Evolutionary conservation across 2,888 invertebrate genomes (phyloP), one percentile per base, ranked within the genome.

Genomic region (Gonocerus acuteangulatus): DNA sequence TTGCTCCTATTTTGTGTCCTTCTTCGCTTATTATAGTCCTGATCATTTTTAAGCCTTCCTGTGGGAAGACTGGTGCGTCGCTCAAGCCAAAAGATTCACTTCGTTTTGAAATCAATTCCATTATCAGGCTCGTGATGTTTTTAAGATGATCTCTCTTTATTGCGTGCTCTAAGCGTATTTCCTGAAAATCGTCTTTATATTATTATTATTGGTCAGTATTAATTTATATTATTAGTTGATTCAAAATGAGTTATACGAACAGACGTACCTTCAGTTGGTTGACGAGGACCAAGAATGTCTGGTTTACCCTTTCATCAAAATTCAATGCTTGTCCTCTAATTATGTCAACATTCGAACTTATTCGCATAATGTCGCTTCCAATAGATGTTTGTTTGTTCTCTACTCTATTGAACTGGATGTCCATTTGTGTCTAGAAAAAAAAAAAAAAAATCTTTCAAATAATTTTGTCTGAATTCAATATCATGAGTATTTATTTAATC

Each of bases 321-420:
- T 36, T 6, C 2, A 51, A 13, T 19, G 69, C 66, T 11, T 68
- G 68, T 19, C 66, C 69, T 69, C 73, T 74, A 9, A 74, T 65
- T 61, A 74, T 73, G 44, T 75, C 74, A n/a, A 75, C 68, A 15
- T 70, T 70, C n/a, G 71, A 68, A 13, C 72, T 67, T 1, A 71
- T 70, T 42, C 74, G 74, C 1, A 71, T 70, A 32, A 75, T 61
- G 67, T 74, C 74, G 1, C 69, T 69, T 66, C 74, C 74, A 32
- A 73, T 71, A 56, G 74, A 73, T 11, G 71, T 70, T 64, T 73
- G 71, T 61, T 73, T 69, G 45, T 70, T 71, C 15, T 69, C 69
- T 49, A 72, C 63, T 54, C 67, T 70, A 39, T 74, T 73, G 62
- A 74, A 73, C 58, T 74, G 71, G 67, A 72, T 71, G 52, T 75